These are phyloP conservation scores for Scaptomyza reducta DNA, from an alignment of 2,888 invertebrate genomes.

Conservation along the genomic window DNA sequence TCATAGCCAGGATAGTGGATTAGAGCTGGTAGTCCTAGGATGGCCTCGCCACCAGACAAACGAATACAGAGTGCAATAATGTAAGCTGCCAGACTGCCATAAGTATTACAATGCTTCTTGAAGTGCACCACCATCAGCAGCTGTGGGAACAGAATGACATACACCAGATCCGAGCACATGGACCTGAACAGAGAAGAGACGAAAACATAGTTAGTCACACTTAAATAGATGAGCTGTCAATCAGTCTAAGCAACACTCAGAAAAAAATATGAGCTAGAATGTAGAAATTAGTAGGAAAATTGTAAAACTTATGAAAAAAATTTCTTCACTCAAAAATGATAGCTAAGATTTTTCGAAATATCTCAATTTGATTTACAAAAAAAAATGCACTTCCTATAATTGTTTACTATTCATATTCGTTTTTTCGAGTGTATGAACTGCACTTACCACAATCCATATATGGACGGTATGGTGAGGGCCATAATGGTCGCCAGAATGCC, in stretches of 20 bases:
- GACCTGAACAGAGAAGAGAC: constrained; percentile 86
- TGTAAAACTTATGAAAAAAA: too few relatives aligned
- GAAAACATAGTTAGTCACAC: background rate
- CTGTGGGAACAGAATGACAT: constrained; percentile 99
- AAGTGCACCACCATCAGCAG: constrained; percentile 99
- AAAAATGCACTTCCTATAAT: too few relatives aligned
- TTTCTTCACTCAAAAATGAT: too few relatives aligned
- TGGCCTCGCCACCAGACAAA: constrained; percentile 93
- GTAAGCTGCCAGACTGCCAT: constrained; percentile 96
- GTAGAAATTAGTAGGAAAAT: too few relatives aligned
- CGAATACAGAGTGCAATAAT: constrained; percentile 92
- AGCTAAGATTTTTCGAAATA: too few relatives aligned
- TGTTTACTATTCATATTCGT: background rate
- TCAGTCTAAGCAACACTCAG: background rate
- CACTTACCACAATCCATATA: constrained; percentile 97
- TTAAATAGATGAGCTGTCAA: constrained; percentile 2
- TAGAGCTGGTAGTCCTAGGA: constrained; percentile 91
- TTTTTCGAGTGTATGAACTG: constrained; percentile 12
- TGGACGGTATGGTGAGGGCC: constrained; percentile 98
- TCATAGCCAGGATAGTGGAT: constrained; percentile 95
- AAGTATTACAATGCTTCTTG: constrained; percentile 97
- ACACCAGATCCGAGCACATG: constrained; percentile 99
- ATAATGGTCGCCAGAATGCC: constrained; percentile 96
- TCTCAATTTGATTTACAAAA: too few relatives aligned
- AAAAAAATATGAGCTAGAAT: background rate